These are phyloP conservation scores for Lepidochrysops patricia DNA, from an alignment of 2,888 invertebrate species.

Conservation along the genomic window DNA sequence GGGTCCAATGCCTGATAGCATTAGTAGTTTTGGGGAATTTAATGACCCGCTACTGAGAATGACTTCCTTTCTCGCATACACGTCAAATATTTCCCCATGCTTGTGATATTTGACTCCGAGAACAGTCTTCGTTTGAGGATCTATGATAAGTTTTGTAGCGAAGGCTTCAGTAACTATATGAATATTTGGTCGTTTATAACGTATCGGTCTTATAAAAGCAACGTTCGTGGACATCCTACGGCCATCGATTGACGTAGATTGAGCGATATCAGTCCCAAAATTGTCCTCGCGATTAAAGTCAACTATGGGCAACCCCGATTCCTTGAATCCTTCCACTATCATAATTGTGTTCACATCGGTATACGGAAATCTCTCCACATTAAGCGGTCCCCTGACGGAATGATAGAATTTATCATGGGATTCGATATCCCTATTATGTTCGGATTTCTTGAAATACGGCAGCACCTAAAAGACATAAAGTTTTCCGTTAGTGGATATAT, in stretches of 20 bases:
- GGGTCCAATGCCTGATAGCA: conserved; percentile 80
- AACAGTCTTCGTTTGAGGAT: conserved; percentile 65
- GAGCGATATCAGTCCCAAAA: conserved; percentile 76
- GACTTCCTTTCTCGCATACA: conserved; percentile 74
- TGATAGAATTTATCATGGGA: conserved; percentile 73
- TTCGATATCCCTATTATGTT: conserved; percentile 75
- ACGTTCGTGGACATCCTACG: conserved; percentile 75
- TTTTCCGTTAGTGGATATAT: background rate
- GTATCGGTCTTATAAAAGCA: conserved; percentile 80
- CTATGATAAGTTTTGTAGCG: conserved; percentile 74
- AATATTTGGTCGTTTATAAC: conserved; percentile 67
- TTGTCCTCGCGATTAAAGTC: conserved; percentile 76
- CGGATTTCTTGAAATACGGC: conserved; percentile 81
- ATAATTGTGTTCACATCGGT: conserved; percentile 73
- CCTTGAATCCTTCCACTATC: conserved; percentile 75
- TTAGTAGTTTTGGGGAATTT: conserved; percentile 78
- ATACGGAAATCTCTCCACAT: conserved; percentile 78
- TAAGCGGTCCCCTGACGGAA: conserved; percentile 75
- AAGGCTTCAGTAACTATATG: conserved; percentile 66
- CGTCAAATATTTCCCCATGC: conserved; percentile 56
- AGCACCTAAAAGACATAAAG: conserved; percentile 57
- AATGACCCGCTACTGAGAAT: conserved; percentile 75
- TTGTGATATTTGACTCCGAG: conserved; percentile 54
- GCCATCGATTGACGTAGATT: conserved; percentile 77
- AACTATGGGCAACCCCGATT: conserved; percentile 73